Conservation (phyloP, 30 jellyfish, hydroid and myxozoan species). For the Rhopilema esculentum region DNA sequence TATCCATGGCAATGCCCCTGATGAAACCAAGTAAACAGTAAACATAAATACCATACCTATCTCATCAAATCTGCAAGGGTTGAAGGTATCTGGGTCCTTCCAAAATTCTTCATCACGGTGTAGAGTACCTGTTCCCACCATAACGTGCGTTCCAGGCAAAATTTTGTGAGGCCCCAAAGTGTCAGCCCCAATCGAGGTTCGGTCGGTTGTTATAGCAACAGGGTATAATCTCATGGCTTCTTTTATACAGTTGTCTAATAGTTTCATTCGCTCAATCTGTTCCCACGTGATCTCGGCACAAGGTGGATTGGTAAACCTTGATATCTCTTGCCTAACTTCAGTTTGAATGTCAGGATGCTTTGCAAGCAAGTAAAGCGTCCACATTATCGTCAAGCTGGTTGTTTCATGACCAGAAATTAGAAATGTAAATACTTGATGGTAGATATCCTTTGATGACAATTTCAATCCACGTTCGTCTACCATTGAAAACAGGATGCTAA, state of each 20-base stretch:
- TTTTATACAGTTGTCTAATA: constrained; percentile 56
- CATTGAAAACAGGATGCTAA: constrained; percentile 39
- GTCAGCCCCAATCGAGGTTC: constrained; percentile 60
- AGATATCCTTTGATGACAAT: constrained; percentile 42
- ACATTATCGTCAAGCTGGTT: constrained; percentile 60
- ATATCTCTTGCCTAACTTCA: constrained; percentile 23
- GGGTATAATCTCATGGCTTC: constrained; percentile 74
- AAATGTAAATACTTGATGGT: constrained; percentile 69
- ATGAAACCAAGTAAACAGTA: no score
- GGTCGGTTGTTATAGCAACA: constrained; percentile 53
- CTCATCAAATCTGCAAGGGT: constrained; percentile 59
- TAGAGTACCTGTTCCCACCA: constrained; percentile 73
- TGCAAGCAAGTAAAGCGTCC: constrained; percentile 61
- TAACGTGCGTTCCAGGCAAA: constrained; percentile 74
- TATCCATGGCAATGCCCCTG: no score
- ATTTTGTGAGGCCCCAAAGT: constrained; percentile 51
- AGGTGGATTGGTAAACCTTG: neutral
- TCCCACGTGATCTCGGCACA: constrained; percentile 45
- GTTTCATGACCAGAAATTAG: constrained; percentile 71
- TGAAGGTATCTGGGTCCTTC: constrained; percentile 52
- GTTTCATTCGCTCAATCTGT: constrained; percentile 30
- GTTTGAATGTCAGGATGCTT: constrained; percentile 38
- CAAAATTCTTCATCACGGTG: constrained; percentile 68
- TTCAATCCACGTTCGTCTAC: constrained; percentile 23
- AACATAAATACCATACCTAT: constrained; percentile 29